phyloP scores from a whole-genome alignment of 1,140 invertebrate species.

The Bicyclus anynana region DNA sequence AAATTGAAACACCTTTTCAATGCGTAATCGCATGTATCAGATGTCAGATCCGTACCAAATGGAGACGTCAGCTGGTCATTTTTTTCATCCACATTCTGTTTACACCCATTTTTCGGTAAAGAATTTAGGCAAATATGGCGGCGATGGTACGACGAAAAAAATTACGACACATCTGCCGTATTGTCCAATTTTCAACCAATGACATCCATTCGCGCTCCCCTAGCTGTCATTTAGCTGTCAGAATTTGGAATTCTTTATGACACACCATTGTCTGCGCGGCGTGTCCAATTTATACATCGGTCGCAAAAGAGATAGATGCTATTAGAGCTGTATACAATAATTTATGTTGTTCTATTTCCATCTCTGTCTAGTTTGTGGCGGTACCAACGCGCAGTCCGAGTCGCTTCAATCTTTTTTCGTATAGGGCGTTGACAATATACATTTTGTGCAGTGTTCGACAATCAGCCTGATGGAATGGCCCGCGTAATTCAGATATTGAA shows the following conservation, averaged over 20 bases:
- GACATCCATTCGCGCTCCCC: conserved; percentile 56
- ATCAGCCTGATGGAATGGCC: conserved; percentile 70
- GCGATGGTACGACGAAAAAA: conserved; percentile 32
- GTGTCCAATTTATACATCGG: not conserved
- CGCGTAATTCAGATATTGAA: conserved; percentile 17
- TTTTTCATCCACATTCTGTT: conserved; percentile 37
- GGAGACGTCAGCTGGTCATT: conserved; percentile 52
- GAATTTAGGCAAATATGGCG: conserved; percentile 70
- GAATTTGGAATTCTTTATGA: conserved; percentile 47
- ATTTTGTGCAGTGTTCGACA: conserved; percentile 58
- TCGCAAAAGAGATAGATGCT: not conserved
- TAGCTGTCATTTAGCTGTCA: conserved; percentile 63
- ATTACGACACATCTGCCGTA: conserved; percentile 68
- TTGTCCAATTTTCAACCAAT: conserved; percentile 71
- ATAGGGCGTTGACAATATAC: conserved; percentile 22
- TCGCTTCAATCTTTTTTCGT: not conserved
- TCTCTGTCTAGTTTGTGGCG: not conserved
- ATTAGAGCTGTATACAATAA: not conserved
- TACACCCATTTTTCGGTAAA: conserved; percentile 58
- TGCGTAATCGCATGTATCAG: conserved; percentile 7
- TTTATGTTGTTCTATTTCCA: not conserved
- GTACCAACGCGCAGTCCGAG: not conserved
- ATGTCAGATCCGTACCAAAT: conserved; percentile 35
- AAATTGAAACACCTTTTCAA: conserved; percentile 24
- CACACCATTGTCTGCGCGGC: not conserved